Evolutionary conservation across 1,140 invertebrate genomes (phyloP).

Genomic region (Caerostris darwini): DNA sequence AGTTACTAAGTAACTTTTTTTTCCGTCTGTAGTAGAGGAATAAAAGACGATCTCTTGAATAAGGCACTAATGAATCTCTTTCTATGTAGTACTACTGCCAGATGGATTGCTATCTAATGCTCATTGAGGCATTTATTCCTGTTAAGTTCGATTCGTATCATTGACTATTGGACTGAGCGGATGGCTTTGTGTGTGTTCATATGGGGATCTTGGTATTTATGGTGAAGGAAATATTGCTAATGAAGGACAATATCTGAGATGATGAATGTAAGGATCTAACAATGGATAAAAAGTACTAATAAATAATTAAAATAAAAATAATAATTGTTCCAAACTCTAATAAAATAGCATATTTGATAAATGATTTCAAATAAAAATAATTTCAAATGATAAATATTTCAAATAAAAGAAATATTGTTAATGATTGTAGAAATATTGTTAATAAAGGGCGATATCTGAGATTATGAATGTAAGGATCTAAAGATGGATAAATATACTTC

Average conservation of each 20-base stretch:
- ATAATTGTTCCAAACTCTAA: too few relatives aligned
- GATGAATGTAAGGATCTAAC: too few relatives aligned
- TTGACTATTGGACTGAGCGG: slow-evolving; percentile 21
- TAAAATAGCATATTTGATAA: too few relatives aligned
- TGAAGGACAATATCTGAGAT: background rate
- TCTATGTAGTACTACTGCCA: background rate
- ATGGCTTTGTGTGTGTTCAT: background rate
- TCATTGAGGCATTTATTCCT: background rate
- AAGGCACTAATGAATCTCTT: slow-evolving; percentile 24
- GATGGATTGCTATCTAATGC: slow-evolving; percentile 15
- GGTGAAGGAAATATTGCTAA: background rate
- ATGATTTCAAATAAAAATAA: too few relatives aligned
- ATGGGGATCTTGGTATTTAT: background rate
- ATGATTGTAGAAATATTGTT: too few relatives aligned
- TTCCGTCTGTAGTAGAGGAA: background rate
- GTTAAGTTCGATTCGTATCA: slow-evolving; percentile 35
- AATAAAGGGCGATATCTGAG: too few relatives aligned
- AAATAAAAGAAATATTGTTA: too few relatives aligned
- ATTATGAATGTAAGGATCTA: too few relatives aligned
- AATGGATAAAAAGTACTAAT: too few relatives aligned
- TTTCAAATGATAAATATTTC: too few relatives aligned
- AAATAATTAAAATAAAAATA: too few relatives aligned
- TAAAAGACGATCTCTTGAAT: slow-evolving; percentile 29
- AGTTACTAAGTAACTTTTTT: slow-evolving; percentile 37
- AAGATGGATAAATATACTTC: too few relatives aligned